phyloP scores from a whole-genome alignment of 2,113 vertebrate genomes.

The Sigmodon hispidus region DNA sequence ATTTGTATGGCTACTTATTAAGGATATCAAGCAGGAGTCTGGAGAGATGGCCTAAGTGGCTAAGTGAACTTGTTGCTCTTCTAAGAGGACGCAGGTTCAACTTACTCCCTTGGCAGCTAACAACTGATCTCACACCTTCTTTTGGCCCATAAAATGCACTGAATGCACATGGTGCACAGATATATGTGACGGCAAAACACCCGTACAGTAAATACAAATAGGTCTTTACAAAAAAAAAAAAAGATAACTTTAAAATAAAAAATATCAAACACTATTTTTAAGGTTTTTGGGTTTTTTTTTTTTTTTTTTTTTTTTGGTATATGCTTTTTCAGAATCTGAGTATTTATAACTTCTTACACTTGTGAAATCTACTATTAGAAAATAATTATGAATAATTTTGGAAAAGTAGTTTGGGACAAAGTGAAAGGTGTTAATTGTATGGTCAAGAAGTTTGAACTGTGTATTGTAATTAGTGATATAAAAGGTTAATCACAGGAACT shows the following conservation, averaged over 20 bases:
- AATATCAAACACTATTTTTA: neutral
- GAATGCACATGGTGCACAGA: neutral
- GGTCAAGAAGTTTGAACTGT: conserved; percentile 9
- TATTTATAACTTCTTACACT: neutral
- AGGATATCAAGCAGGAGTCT: neutral
- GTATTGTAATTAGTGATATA: conserved; percentile 51
- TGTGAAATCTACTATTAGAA: conserved; percentile 37
- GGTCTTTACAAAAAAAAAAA: neutral
- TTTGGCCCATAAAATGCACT: neutral
- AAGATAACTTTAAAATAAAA: neutral
- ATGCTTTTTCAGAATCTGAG: neutral
- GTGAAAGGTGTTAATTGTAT: conserved; percentile 21
- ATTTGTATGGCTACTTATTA: neutral
- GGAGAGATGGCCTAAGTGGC: neutral
- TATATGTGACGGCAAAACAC: neutral
- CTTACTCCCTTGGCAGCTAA: neutral
- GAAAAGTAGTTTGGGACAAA: neutral
- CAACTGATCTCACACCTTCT: neutral
- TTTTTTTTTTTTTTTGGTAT: neutral
- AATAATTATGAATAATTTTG: neutral
- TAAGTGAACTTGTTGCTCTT: neutral
- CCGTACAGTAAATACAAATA: neutral
- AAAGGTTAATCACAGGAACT: conserved; percentile 10
- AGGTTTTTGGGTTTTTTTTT: neutral
- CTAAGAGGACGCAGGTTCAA: neutral